Conservation (phyloP, 1,140 invertebrate genomes). For the Laodelphax striatellus region DNA sequence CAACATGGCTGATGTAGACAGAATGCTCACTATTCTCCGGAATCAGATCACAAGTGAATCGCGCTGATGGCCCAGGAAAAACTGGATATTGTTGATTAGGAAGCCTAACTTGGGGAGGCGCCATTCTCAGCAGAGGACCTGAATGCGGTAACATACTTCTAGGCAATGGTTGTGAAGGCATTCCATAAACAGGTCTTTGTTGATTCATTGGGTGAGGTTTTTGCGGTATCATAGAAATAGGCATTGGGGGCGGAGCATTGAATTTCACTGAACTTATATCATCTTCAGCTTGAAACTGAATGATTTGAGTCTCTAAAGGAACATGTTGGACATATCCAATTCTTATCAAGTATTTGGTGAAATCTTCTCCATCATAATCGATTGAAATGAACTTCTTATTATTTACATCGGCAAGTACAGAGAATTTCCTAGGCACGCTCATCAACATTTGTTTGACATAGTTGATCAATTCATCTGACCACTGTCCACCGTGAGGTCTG, state of each 20-base stretch:
- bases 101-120: not conserved
- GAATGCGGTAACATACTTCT: not conserved
- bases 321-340: not conserved
- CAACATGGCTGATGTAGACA: slow-evolving; percentile 57
- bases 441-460: slow-evolving; percentile 31
- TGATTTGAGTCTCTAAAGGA: not conserved
- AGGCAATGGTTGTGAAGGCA: not conserved
- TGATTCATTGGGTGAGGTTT: not conserved
- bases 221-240: slow-evolving; percentile 9
- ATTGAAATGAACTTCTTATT: slow-evolving; percentile 1
- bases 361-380: not conserved
- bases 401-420: not conserved
- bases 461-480: slow-evolving; percentile 37
- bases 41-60: slow-evolving; percentile 38
- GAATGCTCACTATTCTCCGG: slow-evolving; percentile 46
- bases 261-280: slow-evolving; percentile 19
- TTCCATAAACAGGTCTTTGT: not conserved
- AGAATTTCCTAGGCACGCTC: not conserved
- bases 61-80: slow-evolving; percentile 35
- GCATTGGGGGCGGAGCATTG: not conserved
- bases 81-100: slow-evolving; percentile 17
- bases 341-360: not conserved
- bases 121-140: not conserved
- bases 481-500: slow-evolving; percentile 32
- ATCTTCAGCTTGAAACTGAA: not conserved